A percentile compares a stretch with the other conserved stretches of the same genome.
Evolutionary conservation across 2,888 invertebrate genomes (phyloP).

Genomic region (Calliphora vomitoria): DNA sequence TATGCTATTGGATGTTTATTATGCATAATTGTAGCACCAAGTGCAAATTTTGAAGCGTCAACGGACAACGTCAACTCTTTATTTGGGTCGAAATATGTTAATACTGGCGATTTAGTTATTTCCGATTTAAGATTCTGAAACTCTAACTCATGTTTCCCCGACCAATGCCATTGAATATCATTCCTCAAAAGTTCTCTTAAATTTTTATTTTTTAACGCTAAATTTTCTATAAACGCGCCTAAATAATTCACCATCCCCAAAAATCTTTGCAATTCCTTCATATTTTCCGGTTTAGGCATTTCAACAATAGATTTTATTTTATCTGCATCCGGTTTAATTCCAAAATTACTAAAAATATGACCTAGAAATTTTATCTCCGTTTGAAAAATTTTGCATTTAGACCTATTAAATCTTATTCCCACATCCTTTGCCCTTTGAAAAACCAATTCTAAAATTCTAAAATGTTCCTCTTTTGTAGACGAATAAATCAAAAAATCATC

Average conservation of each 20-base stretch:
- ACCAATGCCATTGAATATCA: slow-evolving; percentile 68
- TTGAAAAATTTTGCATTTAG: background rate
- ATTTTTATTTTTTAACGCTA: slow-evolving; percentile 70
- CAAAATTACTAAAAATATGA: slow-evolving; percentile 53
- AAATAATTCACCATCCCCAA: slow-evolving; percentile 74
- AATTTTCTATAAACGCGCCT: slow-evolving; percentile 73
- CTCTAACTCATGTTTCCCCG: slow-evolving; percentile 34
- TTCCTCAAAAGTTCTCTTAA: slow-evolving; percentile 68
- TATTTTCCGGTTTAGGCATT: slow-evolving; percentile 44
- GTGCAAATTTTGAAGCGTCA: slow-evolving; percentile 38
- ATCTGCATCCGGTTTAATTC: slow-evolving; percentile 43
- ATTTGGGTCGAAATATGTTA: slow-evolving; percentile 62
- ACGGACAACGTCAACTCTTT: slow-evolving; percentile 31
- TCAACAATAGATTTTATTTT: slow-evolving; percentile 54
- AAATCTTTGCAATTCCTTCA: slow-evolving; percentile 57
- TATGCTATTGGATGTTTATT: slow-evolving; percentile 60
- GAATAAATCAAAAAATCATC: slow-evolving; percentile 71
- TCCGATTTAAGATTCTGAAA: slow-evolving; percentile 51
- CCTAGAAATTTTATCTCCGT: slow-evolving; percentile 63
- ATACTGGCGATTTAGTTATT: slow-evolving; percentile 55
- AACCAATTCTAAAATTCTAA: slow-evolving; percentile 55
- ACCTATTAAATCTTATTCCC: no score
- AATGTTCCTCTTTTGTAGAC: slow-evolving; percentile 56
- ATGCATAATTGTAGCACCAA: slow-evolving; percentile 58
- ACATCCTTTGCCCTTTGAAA: slow-evolving; percentile 51